Evolutionary conservation across 2,797 vertebrate species (phyloP).

Genomic region (Periophthalmus magnuspinnatus): DNA sequence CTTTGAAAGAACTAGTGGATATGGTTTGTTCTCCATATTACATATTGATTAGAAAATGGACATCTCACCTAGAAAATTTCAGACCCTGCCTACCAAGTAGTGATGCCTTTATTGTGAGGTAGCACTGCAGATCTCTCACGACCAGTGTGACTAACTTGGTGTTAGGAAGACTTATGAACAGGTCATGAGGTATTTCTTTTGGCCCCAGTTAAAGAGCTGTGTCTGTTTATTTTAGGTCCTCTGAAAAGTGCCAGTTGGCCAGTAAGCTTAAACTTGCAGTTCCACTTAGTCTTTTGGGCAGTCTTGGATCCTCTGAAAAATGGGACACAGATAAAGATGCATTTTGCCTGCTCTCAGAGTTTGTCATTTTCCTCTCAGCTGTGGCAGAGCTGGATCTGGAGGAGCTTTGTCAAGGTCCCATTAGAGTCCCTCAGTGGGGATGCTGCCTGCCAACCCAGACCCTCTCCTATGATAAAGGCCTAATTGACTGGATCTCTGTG

Average conservation of each 20-base stretch:
- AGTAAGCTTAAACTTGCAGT: neutral
- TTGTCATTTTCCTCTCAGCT: no score
- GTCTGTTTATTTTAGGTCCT: neutral
- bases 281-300: neutral
- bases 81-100: neutral
- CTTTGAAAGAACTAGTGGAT: neutral
- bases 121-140: constrained; percentile 7
- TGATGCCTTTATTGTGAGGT: neutral
- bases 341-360: no score
- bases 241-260: neutral
- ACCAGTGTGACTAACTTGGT: constrained; percentile 6
- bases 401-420: no score
- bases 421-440: no score
- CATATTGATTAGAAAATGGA: neutral
- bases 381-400: no score
- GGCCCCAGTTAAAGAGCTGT: neutral
- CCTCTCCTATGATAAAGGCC: no score
- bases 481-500: no score
- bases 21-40: neutral
- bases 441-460: no score
- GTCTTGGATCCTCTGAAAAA: constrained; percentile 2
- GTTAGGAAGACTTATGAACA: constrained; percentile 10
- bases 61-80: neutral
- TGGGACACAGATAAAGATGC: no score
- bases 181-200: neutral